Evolutionary conservation across 2,888 invertebrate genomes (phyloP), one percentile per base, ranked within the genome.

Genomic region (Ormyrus pomaceus): DNA sequence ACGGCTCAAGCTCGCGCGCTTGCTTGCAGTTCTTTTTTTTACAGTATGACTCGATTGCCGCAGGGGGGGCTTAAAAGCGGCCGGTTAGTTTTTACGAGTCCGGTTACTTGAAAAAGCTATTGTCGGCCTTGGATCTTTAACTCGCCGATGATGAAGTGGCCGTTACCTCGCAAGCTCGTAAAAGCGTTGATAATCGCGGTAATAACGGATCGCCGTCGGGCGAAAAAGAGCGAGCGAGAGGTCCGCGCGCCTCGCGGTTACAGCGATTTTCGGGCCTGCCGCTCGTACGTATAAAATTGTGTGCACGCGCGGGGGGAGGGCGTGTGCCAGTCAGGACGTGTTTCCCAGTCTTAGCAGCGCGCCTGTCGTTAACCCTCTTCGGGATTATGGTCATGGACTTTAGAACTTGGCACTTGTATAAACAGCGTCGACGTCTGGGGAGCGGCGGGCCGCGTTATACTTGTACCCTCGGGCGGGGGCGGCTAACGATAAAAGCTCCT

Each of bases 301-400:
- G 19, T 9, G 34, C 48, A 19, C 19, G 50, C 11, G 6, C 19
- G 13, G 69, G 45, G 13, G 69, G 45, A 10, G 10, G 7, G 78
- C 62, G 11, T 50, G 19, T n/a, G 53, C 48, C 69, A 62, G 65
- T 6, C 50, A 34, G 34, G 7, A 9, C 19, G 11, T 5, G 5
- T 59, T 7, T 48, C 50, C 7, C 48, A 50, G 5, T 1, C 55
- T 5, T 6, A 11, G 11, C 61, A 58, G 34, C 45, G 81, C 76
- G 77, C 66, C 55, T 13, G 45, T 53, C 56, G 55, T 73, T 64
- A 64, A 62, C n/a, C 68, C 53, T 45, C 66, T 64, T 50, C n/a
- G 58, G 84, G 84, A 87, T 86, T 86, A 86, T 84, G 84, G 82
- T 56, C 84, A 79, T 65, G 80, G 79, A 85, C 83, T 86, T 85